Percentiles rank a stretch among this genome's conserved stretches.
These are phyloP conservation scores for Acrossocheilus fasciatus DNA, from an alignment of 2,797 vertebrate species.

Conservation along the genomic window DNA sequence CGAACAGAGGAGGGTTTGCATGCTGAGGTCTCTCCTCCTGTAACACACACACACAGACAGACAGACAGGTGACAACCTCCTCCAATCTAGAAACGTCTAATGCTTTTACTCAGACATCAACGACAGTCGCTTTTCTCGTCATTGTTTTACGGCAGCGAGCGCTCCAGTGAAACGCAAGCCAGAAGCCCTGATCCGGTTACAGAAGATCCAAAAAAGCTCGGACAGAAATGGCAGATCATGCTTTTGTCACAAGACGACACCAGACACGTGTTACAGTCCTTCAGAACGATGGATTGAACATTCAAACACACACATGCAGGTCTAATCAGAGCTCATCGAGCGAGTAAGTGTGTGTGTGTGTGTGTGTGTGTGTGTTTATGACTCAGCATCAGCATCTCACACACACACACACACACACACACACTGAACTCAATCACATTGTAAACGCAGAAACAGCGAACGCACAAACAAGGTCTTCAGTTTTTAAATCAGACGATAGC, in stretches of 20 bases:
- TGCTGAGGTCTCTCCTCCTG: conserved; percentile 99
- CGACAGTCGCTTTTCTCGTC: background rate
- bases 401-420: conserved; percentile 14
- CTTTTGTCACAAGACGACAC: conserved; percentile 56
- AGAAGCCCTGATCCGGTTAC: conserved; percentile 54
- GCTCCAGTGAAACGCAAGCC: conserved; percentile 21
- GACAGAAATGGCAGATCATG: conserved; percentile 52
- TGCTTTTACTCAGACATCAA: background rate
- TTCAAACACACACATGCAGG: background rate
- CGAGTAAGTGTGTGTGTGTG: conserved; percentile 52
- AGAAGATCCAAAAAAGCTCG: conserved; percentile 56
- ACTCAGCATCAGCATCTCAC: conserved; percentile 62
- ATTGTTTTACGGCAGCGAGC: background rate
- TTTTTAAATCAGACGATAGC: background rate
- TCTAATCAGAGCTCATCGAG: conserved; percentile 40
- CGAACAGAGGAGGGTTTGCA: conserved; percentile 99
- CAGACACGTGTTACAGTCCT: conserved; percentile 47
- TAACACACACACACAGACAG: conserved; percentile 13
- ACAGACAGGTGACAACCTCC: background rate
- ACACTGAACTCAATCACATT: conserved; percentile 1
- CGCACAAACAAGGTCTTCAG: background rate
- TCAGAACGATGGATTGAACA: background rate
- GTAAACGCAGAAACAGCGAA: conserved; percentile 15
- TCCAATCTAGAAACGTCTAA: background rate
- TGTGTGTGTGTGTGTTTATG: conserved; percentile 58